Evolutionary conservation across 1,140 invertebrate genomes (phyloP).

Genomic region (Drosophila ogumai): DNA sequence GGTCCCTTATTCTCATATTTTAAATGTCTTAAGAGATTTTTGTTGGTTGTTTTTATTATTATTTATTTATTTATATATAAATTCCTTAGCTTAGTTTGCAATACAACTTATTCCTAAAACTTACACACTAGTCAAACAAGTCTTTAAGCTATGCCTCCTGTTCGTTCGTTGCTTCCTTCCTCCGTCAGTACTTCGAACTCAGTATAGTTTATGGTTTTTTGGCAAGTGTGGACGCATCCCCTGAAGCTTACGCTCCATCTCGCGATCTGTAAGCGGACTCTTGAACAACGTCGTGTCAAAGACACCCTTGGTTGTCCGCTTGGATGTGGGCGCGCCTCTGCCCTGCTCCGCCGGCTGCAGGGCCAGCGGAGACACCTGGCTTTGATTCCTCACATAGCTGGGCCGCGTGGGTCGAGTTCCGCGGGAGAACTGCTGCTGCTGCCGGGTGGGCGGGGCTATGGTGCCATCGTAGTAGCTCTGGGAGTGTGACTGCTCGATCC

Average conservation of each 20-base stretch:
- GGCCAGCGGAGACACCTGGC: conserved; percentile 23
- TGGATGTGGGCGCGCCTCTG: conserved; percentile 24
- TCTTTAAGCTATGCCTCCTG: conserved; percentile 42
- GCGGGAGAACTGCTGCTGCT: conserved; percentile 50
- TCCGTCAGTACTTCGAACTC: too few relatives aligned
- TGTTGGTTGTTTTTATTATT: conserved; percentile 10
- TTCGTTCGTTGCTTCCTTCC: not conserved
- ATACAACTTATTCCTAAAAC: conserved; percentile 13
- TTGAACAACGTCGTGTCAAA: conserved; percentile 81
- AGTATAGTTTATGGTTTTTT: conserved; percentile 82
- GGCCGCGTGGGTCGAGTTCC: conserved; percentile 47
- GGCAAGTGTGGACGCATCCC: conserved; percentile 69
- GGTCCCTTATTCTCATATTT: too few relatives aligned
- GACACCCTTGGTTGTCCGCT: conserved; percentile 77
- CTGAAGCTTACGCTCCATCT: conserved; percentile 53
- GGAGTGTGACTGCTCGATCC: conserved; percentile 74
- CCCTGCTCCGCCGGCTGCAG: conserved; percentile 34
- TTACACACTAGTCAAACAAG: conserved; percentile 36
- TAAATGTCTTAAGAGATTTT: not conserved
- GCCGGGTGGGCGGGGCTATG: conserved; percentile 57
- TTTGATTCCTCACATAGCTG: conserved; percentile 11
- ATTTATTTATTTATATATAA: not conserved
- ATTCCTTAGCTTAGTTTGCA: conserved; percentile 15
- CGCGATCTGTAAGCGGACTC: conserved; percentile 63
- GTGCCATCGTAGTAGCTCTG: conserved; percentile 80